Evolutionary conservation across 53 echinoderm and acorn worm genomes (phyloP), one percentile per base, ranked within the genome.

Genomic region (Mesocentrotus franciscanus): DNA sequence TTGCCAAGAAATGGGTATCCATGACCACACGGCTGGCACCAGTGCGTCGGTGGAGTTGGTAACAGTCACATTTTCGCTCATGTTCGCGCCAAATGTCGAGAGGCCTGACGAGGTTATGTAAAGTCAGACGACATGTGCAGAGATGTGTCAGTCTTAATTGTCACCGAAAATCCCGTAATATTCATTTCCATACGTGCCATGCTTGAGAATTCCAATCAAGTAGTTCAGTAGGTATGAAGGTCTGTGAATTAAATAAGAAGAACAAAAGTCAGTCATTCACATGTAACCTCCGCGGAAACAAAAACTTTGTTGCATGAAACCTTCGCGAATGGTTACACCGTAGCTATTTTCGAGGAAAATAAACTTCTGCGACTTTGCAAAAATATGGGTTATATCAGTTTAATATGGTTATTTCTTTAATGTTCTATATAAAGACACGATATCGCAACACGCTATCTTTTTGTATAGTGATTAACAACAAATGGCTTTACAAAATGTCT

Each of bases 1-100:
- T 10, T 61, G n/a, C 97, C 95, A 97, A 1, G 81, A 20, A 20
- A 95, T 56, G 14, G 74, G 14, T 29, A 66, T 33, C 92, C 92
- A 92, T 26, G 92, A 24, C 92, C 92, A 92, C 36, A 78, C 78
- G 12, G 26, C 78, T 14, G 34, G 78, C 36, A 78, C 9, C 78
- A 0, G 35, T 78, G 34, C 78, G 17, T 78, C 78, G 27, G 78
- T 78, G 2, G 78, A 78, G 34, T 34, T 78, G 34, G 26, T 36
- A 78, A 35, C 71, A 8, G 71, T 71, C 27, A 71, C 10, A 27
- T 71, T 71, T 71, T n/a, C n/a, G n/a, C n/a, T n/a, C n/a, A n/a
- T n/a, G n/a, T n/a, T n/a, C n/a, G n/a, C n/a, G n/a, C n/a, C n/a
- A n/a, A n/a, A n/a, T n/a, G n/a, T n/a, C n/a, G n/a, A n/a, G n/a